A percentile compares a stretch with the other conserved stretches of the same genome.
Evolutionary conservation across 1,140 invertebrate species (phyloP).

Genomic region (Hycleus phaleratus): DNA sequence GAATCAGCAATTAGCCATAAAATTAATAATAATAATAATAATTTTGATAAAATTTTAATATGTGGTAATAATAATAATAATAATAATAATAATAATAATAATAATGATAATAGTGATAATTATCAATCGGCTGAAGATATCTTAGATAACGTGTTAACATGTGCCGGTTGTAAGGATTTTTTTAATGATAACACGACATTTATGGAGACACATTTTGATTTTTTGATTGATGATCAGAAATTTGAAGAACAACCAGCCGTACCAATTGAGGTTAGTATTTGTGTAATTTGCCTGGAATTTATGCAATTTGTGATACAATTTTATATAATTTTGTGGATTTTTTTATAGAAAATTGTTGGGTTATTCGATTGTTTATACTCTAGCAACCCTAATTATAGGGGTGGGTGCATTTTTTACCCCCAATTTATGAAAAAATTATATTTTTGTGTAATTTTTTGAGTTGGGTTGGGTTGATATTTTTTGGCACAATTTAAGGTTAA

Average conservation of each 20-base stretch:
- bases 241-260: constrained; percentile 5
- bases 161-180: constrained; percentile 37
- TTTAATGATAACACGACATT: constrained; percentile 33
- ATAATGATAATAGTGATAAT: constrained; percentile 33
- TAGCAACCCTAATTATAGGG: too few species aligned
- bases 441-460: too few species aligned
- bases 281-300: background rate
- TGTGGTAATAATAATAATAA: constrained; percentile 24
- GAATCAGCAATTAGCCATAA: constrained; percentile 44
- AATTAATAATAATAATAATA: constrained; percentile 7
- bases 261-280: background rate
- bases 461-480: too few species aligned
- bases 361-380: too few species aligned
- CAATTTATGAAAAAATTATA: too few species aligned
- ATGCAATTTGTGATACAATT: background rate
- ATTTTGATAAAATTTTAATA: constrained; percentile 8
- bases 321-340: background rate
- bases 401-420: too few species aligned
- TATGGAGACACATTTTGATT: constrained; percentile 36
- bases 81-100: background rate
- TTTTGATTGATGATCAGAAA: constrained; percentile 17
- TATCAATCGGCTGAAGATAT: constrained; percentile 43
- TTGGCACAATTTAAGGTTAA: too few species aligned
- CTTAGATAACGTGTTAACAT: constrained; percentile 37
- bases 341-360: too few species aligned